Conservation (phyloP, 2,113 vertebrate species). For the Alouatta palliata region DNA sequence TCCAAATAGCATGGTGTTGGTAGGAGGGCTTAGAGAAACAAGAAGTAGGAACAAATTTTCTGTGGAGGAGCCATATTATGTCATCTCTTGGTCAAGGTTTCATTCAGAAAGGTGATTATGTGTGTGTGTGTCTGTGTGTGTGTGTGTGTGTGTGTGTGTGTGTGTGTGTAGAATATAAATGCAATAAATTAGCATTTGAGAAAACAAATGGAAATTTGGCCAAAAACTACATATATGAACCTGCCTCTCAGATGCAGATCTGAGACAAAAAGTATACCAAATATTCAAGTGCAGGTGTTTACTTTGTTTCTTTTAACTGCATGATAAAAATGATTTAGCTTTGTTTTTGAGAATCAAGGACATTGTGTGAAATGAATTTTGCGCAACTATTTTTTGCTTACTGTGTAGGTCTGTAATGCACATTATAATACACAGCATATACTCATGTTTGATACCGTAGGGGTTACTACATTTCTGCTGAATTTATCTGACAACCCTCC, state of each 20-base stretch:
- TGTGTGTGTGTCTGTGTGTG: too few relatives aligned
- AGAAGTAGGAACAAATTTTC: not conserved
- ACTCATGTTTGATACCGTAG: not conserved
- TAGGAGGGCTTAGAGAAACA: not conserved
- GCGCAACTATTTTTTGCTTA: constrained; percentile 37
- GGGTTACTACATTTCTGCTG: not conserved
- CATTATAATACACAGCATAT: constrained; percentile 32
- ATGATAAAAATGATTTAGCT: constrained; percentile 27
- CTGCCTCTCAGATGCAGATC: not conserved
- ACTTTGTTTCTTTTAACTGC: not conserved
- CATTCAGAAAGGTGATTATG: not conserved
- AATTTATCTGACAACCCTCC: not conserved
- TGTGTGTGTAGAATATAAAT: not conserved
- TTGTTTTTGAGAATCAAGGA: constrained; percentile 55
- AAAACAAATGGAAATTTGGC: not conserved
- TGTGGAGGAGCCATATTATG: not conserved
- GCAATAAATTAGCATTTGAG: not conserved
- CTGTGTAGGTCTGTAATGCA: not conserved
- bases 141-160: too few relatives aligned
- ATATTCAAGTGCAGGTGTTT: not conserved
- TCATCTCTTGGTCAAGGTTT: not conserved
- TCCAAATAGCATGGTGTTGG: too few relatives aligned
- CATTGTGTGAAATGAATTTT: constrained; percentile 29
- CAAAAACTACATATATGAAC: not conserved
- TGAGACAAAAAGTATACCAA: not conserved